Base-by-base conservation (phyloP, 1,140 invertebrate species). In the Ridgeia piscesae region DNA sequence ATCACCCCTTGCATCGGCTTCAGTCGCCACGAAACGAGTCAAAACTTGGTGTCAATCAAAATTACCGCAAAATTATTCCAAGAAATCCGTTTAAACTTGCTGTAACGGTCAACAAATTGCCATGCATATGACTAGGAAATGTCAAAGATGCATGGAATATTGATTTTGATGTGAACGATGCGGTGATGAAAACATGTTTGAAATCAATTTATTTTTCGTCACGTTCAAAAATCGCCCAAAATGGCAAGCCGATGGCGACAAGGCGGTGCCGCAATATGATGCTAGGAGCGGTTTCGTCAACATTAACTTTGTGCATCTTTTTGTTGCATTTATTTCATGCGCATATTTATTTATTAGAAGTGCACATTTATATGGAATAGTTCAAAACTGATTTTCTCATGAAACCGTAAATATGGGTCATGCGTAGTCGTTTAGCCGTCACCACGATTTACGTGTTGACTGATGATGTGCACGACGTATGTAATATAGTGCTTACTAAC, bases 1-100 rank as follows among this genome's bases (percentile, higher is more conserved):
- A 34, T 90, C 89, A 90, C 89, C 89, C 89, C 89, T 27, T 42
- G 89, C 89, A 27, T 90, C 33, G 89, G 89, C 89, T 90, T 21
- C 33, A 34, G 35, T 34, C 89, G 89, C 89, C 89, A 90, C 89
- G 89, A 90, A 90, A 90, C 89, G 89, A 90, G 89, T 90, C 35
- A 90, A 90, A 90, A 90, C 89, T 90, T 90, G 89, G 89, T 90
- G 89, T 90, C 33, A 42, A 90, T 90, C 35, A 90, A 34, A 90
- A 34, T 90, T 77, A 77, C 58, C 27, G 58, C 58, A 77, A 77
- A 77, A 77, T 77, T 1, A 77, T 77, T 77, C 58, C 58, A 77
- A 77, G 58, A 77, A 77, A 77, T 77, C 58, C 58, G 58, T 77
- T 77, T 21, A 77, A 77, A 77, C 58, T 77, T 77, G 0, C 14